Evolutionary conservation across 2,888 invertebrate genomes (phyloP), one percentile per base, ranked within the genome.

Genomic region (Ommatoiulus sabulosus): DNA sequence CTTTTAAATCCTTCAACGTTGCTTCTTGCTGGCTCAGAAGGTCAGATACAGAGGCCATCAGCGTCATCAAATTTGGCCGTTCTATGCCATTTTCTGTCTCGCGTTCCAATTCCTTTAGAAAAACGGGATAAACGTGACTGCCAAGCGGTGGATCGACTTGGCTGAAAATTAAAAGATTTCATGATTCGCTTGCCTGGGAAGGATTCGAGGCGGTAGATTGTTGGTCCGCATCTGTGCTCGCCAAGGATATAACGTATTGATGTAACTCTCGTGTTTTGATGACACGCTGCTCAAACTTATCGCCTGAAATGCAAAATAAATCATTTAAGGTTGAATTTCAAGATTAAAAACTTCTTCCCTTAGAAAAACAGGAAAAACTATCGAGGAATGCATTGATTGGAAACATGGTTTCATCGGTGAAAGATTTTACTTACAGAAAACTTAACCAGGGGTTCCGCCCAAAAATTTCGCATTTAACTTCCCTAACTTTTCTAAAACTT

Each of bases 51-150:
- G 20, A 20, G 1, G 17, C 17, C n/a, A 63, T 63, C 63, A 15
- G 63, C n/a, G 5, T 5, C 63, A 63, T 63, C 63, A 63, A 7
- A n/a, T 63, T n/a, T 6, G 63, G 20, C 20, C 20, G 63, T 63
- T 63, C 63, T 17, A 17, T 15, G 20, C 20, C 17, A 63, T 5
- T 57, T 12, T 17, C 5, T 57, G 15, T 12, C 5, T 57, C 17
- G 15, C 17, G 57, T 0, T 57, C 20, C n/a, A 20, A n/a, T 20
- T n/a, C 35, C 35, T 72, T 10, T 86, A 63, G 10, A 63, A 20
- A 44, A 84, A 87, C 90, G 94, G 94, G 3, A 84, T 15, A n/a
- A 4, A n/a, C 84, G 0, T 12, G 44, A 84, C 0, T 4, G 52
- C 52, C 4, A 63, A 8, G 6, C 2, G 63, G 20, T 7, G n/a